phyloP scores from a whole-genome alignment of 64 coral and sea anemone species.

The Stichodactyla mertensii region DNA sequence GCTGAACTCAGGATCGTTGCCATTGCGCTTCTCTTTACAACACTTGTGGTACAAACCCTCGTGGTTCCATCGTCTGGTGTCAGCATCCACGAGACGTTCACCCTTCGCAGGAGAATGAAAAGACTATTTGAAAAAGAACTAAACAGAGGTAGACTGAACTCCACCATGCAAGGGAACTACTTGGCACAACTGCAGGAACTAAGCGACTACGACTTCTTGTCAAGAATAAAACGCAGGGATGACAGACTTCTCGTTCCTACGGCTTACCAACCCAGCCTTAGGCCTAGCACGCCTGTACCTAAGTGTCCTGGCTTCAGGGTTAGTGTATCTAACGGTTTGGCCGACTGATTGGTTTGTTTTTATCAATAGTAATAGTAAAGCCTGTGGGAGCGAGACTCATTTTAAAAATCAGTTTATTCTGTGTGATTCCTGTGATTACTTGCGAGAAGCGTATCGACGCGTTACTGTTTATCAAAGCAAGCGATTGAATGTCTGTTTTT shows the following conservation, averaged over 20 bases:
- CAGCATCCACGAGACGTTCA: slow-evolving; percentile 5
- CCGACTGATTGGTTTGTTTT: not conserved
- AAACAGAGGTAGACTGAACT: not conserved
- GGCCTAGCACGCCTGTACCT: not conserved
- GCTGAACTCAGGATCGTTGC: not conserved
- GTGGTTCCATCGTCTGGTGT: not conserved
- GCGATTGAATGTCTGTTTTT: too few relatives aligned
- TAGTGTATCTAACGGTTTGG: not conserved
- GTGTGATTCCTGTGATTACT: not conserved
- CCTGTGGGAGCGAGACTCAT: not conserved
- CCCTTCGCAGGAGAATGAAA: not conserved
- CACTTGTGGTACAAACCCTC: not conserved
- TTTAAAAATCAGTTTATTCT: not conserved
- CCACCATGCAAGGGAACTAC: not conserved
- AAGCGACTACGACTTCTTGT: not conserved
- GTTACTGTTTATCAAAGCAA: too few relatives aligned
- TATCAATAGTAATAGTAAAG: not conserved
- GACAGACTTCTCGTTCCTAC: not conserved
- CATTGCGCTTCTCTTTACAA: not conserved
- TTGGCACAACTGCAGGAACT: slow-evolving; percentile 4
- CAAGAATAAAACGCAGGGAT: not conserved
- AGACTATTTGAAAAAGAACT: slow-evolving; percentile 16
- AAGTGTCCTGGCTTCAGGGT: not conserved
- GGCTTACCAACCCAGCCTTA: not conserved
- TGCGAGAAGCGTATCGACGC: too few relatives aligned